A percentile compares a stretch with the other conserved stretches of the same genome.
Evolutionary conservation across 2,797 vertebrate species (phyloP).

Genomic region (Pachyuromys duprasi): DNA sequence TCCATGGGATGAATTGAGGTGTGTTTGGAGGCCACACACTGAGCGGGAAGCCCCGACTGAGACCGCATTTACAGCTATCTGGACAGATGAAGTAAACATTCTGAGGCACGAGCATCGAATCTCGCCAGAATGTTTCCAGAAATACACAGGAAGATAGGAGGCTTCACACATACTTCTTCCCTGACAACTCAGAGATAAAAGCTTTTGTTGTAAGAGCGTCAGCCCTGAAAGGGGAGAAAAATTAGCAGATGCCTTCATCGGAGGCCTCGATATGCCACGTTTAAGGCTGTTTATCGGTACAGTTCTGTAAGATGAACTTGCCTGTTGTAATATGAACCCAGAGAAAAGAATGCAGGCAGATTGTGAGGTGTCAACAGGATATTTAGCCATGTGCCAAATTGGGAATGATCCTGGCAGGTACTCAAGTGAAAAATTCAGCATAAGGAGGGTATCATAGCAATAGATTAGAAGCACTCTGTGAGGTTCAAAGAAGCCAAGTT

Average conservation of each 20-base stretch:
- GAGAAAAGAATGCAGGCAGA: neutral
- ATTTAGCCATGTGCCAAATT: neutral
- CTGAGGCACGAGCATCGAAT: neutral
- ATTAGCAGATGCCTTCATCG: neutral
- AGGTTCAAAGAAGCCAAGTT: neutral
- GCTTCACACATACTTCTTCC: neutral
- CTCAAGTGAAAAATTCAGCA: neutral
- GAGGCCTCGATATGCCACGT: neutral
- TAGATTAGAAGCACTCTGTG: neutral
- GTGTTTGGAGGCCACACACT: slow-evolving; percentile 76
- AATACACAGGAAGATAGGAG: slow-evolving; percentile 39
- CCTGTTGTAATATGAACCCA: neutral
- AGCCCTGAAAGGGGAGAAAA: neutral
- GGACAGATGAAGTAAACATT: slow-evolving; percentile 60
- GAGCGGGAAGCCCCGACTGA: slow-evolving; percentile 46
- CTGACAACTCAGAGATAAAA: slow-evolving; percentile 10
- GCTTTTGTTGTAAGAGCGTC: neutral
- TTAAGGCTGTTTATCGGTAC: neutral
- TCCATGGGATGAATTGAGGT: slow-evolving; percentile 68
- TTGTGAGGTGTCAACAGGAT: neutral
- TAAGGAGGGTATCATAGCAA: neutral
- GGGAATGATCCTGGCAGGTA: neutral
- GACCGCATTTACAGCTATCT: slow-evolving; percentile 53
- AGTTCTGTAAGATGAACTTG: neutral
- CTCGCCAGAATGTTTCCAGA: slow-evolving; percentile 64